phyloP scores from a whole-genome alignment of 2,797 vertebrate genomes.

The Hypotaenidia okinawae region DNA sequence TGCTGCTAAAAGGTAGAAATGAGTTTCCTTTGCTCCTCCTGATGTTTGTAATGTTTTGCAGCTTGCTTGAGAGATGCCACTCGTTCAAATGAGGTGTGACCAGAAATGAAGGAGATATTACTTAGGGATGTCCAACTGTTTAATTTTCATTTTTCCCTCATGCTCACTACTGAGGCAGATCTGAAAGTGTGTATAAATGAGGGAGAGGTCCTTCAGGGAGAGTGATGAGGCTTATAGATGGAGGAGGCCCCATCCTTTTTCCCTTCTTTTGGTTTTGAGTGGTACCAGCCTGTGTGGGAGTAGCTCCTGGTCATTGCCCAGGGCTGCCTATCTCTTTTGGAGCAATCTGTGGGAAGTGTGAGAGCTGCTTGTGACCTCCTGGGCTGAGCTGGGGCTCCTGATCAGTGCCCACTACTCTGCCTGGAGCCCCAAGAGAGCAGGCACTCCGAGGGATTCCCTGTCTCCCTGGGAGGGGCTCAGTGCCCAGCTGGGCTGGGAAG shows the following conservation, averaged over 20 bases:
- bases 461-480: rapidly evolving
- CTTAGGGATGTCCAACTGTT: not conserved
- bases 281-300: not conserved
- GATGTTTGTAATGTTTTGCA: not conserved
- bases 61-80: not conserved
- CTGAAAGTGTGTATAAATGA: not conserved
- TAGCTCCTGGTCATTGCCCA: not conserved
- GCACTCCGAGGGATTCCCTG: not conserved
- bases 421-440: not conserved
- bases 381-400: not conserved
- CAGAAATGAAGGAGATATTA: not conserved
- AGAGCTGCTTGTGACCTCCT: not conserved
- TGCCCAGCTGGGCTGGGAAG: not conserved
- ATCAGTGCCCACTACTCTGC: rapidly evolving
- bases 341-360: not conserved
- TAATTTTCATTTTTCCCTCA: not conserved
- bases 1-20: not conserved
- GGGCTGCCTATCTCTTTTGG: not conserved
- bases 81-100: not conserved
- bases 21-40: not conserved
- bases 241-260: not conserved
- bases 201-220: not conserved
- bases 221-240: not conserved
- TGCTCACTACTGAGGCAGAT: not conserved
- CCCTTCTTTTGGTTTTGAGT: not conserved